Conservation (phyloP, 2,113 vertebrate genomes). For the Sterna hirundo region DNA sequence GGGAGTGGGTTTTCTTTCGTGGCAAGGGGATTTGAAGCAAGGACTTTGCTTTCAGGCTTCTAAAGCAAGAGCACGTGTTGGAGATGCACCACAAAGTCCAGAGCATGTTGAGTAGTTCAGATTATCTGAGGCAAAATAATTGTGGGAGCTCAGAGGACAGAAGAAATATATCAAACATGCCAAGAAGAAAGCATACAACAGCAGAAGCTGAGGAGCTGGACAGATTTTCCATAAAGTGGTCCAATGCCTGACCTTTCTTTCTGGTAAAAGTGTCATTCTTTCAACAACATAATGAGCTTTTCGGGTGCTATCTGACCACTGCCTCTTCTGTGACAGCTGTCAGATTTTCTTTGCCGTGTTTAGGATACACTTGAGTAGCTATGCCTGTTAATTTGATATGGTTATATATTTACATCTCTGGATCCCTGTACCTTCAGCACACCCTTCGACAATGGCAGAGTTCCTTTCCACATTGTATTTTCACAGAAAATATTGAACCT, state of each 20-base stretch:
- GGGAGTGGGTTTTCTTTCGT: background rate
- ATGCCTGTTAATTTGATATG: background rate
- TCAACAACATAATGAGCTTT: background rate
- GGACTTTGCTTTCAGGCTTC: background rate
- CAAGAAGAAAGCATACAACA: background rate
- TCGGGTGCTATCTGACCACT: accelerated
- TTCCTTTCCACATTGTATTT: background rate
- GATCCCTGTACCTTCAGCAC: background rate
- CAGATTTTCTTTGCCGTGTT: background rate
- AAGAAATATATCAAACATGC: background rate
- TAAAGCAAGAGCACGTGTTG: background rate
- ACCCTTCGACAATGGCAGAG: background rate
- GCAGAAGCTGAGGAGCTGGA: background rate
- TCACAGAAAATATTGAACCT: background rate
- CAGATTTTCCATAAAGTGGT: background rate
- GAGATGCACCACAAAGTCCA: background rate
- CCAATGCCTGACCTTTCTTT: background rate
- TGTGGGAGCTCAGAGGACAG: background rate
- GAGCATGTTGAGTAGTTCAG: background rate
- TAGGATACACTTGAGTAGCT: background rate
- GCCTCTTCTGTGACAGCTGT: background rate
- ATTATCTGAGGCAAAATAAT: background rate
- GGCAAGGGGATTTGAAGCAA: background rate
- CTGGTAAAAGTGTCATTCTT: background rate
- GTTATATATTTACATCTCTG: background rate